Evolutionary conservation across 2,113 vertebrate species (phyloP).

Genomic region (Stigmatopora nigra): DNA sequence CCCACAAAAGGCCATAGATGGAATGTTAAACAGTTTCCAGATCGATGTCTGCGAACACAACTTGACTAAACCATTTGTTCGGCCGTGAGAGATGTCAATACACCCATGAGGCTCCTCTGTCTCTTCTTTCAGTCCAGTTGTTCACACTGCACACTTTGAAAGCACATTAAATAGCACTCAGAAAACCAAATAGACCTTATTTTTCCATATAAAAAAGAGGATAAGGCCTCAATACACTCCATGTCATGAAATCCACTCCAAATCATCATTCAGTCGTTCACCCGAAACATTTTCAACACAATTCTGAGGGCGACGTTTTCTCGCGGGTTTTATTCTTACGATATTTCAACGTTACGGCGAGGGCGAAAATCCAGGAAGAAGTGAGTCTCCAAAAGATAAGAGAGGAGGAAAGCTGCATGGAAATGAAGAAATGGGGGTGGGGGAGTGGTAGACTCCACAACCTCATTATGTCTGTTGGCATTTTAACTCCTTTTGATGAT

Average conservation of each 20-base stretch:
- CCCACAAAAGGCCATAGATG: slow-evolving; percentile 75
- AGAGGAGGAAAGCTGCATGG: slow-evolving; percentile 10
- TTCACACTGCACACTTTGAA: slow-evolving; percentile 6
- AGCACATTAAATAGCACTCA: slow-evolving; percentile 73
- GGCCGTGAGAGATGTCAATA: slow-evolving; percentile 96
- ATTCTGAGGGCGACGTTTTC: neutral
- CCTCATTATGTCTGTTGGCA: slow-evolving; percentile 70
- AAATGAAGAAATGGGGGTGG: slow-evolving; percentile 20
- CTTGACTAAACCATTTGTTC: slow-evolving; percentile 97
- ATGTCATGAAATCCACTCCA: neutral
- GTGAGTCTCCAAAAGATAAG: slow-evolving; percentile 1
- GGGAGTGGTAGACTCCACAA: slow-evolving; percentile 47
- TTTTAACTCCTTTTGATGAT: slow-evolving; percentile 72
- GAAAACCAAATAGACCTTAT: neutral
- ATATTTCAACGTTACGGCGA: neutral
- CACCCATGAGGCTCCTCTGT: slow-evolving; percentile 94
- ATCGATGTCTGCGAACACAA: slow-evolving; percentile 96
- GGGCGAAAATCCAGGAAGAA: slow-evolving; percentile 6
- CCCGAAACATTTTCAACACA: neutral
- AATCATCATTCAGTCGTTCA: neutral
- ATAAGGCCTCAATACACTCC: neutral
- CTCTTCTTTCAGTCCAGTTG: slow-evolving; percentile 79
- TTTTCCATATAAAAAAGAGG: neutral
- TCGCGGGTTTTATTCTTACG: neutral
- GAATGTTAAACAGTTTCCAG: slow-evolving; percentile 87